Base-by-base conservation (phyloP, 2,113 vertebrate species). In the Sitta europaea region DNA sequence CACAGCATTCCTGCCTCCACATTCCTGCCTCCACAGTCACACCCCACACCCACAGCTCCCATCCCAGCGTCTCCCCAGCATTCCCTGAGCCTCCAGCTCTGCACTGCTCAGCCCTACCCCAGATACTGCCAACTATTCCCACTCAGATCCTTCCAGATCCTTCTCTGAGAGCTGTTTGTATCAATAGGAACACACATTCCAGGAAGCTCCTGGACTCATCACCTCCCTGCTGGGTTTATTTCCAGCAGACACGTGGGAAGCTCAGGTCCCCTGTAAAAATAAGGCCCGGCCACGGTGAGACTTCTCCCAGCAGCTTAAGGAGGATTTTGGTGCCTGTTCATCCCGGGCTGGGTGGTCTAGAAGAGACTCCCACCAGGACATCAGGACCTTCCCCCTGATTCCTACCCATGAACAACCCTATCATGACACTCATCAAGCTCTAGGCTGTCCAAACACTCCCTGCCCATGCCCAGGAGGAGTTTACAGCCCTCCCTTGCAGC, bases 21-120 rank as follows among this genome's bases (percentile, higher is more conserved):
- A 82, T 74, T 89, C 92, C 90, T 93, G 81, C 82, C 67, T 85
- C 92, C 63, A 36, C 68, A 86, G 86, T 83, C 94, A 95, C 94
- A 90, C 79, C 95, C 92, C 91, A 83, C 96, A 82, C 88, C 75
- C 72, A 96, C 94, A 95, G 66, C 72, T 70, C 55, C 57, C 8
- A 50, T 83, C 77, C 36, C 65, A 90, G 58, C 27, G 1, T 33
- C 94, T 94, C 90, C 74, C 63, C 28, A 76, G 51, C 81, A 57
- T 71, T 92, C 82, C 88, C 67, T 58, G 42, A 92, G 43, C 58
- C 66, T 95, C 58, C 38, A 17, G 23, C 38, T 68, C 92, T 36
- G 36, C 2, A 15, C 79, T 73, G 3, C 50, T 54, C 47, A 13
- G 0, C 10, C 28, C 67, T 65, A 75, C 23, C 65, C 70, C 48